These are phyloP conservation scores for Mactra quadrangularis DNA, from an alignment of 1,140 invertebrate species.

Conservation along the genomic window DNA sequence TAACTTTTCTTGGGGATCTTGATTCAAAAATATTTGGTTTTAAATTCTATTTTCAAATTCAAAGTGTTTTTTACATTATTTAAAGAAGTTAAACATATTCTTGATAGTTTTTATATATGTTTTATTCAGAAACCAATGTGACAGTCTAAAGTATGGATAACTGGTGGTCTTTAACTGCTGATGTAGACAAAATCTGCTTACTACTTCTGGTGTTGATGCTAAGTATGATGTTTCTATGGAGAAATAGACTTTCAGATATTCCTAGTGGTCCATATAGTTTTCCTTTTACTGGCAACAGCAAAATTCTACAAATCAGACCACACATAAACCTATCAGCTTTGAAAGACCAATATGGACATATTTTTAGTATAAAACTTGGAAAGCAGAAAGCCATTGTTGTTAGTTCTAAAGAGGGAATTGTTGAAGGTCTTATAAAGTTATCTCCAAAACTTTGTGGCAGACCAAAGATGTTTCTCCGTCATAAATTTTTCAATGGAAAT, in stretches of 20 bases:
- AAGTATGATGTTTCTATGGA: constrained; percentile 62
- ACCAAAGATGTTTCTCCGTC: constrained; percentile 61
- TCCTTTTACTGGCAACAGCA: constrained; percentile 71
- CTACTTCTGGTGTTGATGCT: constrained; percentile 56
- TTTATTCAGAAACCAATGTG: too few species aligned
- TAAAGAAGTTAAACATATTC: too few species aligned
- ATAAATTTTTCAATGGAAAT: constrained; percentile 64
- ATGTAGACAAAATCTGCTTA: constrained; percentile 44
- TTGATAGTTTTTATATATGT: too few species aligned
- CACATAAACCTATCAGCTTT: constrained; percentile 72
- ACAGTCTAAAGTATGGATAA: too few species aligned
- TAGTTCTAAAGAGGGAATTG: constrained; percentile 71
- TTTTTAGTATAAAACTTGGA: constrained; percentile 71
- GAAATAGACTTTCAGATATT: constrained; percentile 49
- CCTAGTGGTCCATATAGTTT: constrained; percentile 68
- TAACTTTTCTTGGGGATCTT: too few species aligned
- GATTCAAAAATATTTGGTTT: too few species aligned
- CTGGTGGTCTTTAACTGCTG: background rate
- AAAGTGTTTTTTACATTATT: too few species aligned
- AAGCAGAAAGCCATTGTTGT: constrained; percentile 71
- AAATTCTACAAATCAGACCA: constrained; percentile 63
- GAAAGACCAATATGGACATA: constrained; percentile 74
- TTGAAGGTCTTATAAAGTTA: constrained; percentile 66
- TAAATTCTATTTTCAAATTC: too few species aligned
- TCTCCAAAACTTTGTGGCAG: constrained; percentile 65